These are phyloP conservation scores for Nycticebus coucang DNA, from an alignment of 2,113 vertebrate genomes.

Conservation along the genomic window DNA sequence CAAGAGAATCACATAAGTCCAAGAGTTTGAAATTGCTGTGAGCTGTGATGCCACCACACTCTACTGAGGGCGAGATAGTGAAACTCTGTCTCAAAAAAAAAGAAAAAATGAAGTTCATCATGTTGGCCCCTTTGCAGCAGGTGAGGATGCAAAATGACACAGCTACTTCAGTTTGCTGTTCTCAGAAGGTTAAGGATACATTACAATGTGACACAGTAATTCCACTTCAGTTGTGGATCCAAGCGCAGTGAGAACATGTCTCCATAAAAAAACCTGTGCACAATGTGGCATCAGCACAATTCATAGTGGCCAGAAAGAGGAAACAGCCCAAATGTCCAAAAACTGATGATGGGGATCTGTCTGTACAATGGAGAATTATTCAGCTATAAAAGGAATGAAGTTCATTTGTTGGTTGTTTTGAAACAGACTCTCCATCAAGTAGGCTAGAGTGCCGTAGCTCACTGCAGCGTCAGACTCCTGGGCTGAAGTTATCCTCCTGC, in stretches of 20 bases:
- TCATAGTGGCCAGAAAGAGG: not conserved
- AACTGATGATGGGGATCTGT: not conserved
- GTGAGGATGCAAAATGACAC: not conserved
- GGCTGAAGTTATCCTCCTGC: too few species aligned
- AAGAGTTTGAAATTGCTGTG: too few species aligned
- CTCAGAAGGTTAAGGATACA: not conserved
- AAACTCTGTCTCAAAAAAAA: not conserved
- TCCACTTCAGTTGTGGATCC: not conserved
- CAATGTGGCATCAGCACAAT: not conserved
- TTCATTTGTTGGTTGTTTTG: too few species aligned
- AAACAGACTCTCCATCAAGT: too few species aligned
- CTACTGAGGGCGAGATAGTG: too few species aligned
- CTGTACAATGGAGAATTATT: accelerated
- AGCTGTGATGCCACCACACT: too few species aligned
- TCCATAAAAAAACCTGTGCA: not conserved
- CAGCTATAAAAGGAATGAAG: accelerated
- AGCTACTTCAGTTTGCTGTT: not conserved
- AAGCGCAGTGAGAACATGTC: not conserved
- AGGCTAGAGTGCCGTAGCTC: too few species aligned
- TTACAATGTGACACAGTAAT: accelerated
- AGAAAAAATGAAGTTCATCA: not conserved
- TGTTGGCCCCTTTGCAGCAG: not conserved
- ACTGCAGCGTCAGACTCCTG: too few species aligned
- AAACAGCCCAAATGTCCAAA: accelerated
- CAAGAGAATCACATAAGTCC: too few species aligned